These are phyloP conservation scores for Lysandra bellargus DNA, from an alignment of 2,888 invertebrate species.

Conservation along the genomic window DNA sequence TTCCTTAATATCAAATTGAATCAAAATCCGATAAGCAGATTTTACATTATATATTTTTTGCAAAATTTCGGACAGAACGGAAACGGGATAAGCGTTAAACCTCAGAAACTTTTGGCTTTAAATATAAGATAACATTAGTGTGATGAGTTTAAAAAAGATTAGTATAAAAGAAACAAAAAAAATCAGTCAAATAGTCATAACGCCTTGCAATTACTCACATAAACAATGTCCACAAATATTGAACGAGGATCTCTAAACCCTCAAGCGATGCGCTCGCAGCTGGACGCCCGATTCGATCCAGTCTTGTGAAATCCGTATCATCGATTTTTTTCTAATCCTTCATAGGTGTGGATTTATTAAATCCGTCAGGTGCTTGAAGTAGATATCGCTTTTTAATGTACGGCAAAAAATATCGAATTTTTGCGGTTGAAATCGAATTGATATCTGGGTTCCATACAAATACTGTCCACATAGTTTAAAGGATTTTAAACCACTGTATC, in stretches of 20 bases:
- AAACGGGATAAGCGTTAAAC: too few species aligned
- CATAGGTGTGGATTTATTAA: conserved; percentile 55
- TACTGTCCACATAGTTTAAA: too few species aligned
- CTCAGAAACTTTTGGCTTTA: too few species aligned
- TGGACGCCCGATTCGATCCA: conserved; percentile 58
- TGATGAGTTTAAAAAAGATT: too few species aligned
- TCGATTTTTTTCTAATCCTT: conserved; percentile 55
- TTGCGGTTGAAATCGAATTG: neutral
- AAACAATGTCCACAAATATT: neutral
- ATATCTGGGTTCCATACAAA: neutral
- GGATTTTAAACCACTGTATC: too few species aligned
- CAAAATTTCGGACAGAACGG: too few species aligned
- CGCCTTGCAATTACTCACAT: neutral
- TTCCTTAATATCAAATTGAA: too few species aligned
- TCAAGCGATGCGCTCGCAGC: conserved; percentile 49
- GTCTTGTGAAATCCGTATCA: conserved; percentile 58
- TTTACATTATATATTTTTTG: too few species aligned
- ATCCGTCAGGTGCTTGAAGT: conserved; percentile 50
- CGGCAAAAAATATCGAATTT: conserved; percentile 3
- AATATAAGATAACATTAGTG: too few species aligned
- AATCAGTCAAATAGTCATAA: too few species aligned
- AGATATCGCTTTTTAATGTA: conserved; percentile 29
- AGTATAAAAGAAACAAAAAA: too few species aligned
- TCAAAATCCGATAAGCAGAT: too few species aligned
- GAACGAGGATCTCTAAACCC: conserved; percentile 10